Base-by-base conservation (phyloP, 2,797 vertebrate species). In the Enteromius mattozi region DNA sequence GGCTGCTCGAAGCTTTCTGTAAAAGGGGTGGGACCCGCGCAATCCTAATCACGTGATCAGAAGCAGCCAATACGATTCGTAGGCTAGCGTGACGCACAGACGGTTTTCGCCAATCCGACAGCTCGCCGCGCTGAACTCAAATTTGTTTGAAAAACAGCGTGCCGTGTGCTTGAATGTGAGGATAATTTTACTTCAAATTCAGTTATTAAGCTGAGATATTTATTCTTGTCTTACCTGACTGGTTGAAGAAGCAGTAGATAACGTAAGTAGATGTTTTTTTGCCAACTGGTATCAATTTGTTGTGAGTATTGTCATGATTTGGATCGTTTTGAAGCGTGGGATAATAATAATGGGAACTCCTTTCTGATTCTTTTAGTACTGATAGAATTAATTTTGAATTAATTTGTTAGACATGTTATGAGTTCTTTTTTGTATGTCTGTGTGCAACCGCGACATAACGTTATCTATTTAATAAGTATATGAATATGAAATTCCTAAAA, bases 61-160 rank as follows among this genome's bases (percentile, higher is more conserved):
- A 9, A 61, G 42, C 2, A n/a, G 80, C 27, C 14, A 54, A 75
- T 63, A n/a, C 71, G 3, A 93, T 94, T 94, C 92, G 93, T 79
- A 80, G 0, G 19, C 40, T 35, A 0, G 10, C 90, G 87, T 91
- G 37, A 89, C 86, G 91, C 91, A 88, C 89, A 88, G 78, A 65
- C 42, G 37, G 19, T 61, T 16, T 40, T 9, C 33, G 88, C 10
- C 63, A 75, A 35, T 90, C 0, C 0, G 6, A 47, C 30, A 87
- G 88, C 87, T n/a, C 81, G 51, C 59, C 80, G 90, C 92, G 85
- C 85, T 33, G 91, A 87, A 91, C 24, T 94, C 88, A 90, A 94
- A 94, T 78, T 5, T 4, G 21, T 63, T 49, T 21, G 49, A 85
- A 80, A 2, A 14, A 42, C 40, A 12, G 0, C 3, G 35, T 21